Evolutionary conservation across 2,113 vertebrate species (phyloP).

Genomic region (Neolamprologus variostigma): DNA sequence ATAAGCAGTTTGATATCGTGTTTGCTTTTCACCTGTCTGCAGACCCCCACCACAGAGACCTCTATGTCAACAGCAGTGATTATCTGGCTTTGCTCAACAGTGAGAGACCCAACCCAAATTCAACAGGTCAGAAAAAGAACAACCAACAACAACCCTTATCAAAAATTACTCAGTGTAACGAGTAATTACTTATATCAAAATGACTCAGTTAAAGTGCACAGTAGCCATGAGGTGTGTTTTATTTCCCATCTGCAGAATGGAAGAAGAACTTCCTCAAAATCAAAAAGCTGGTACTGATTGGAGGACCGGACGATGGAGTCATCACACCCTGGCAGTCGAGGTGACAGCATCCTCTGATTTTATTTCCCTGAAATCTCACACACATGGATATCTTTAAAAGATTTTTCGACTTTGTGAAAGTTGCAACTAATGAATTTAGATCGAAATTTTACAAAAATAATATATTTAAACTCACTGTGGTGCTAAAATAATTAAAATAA

Average conservation of each 20-base stretch:
- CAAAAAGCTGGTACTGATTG: constrained; percentile 78
- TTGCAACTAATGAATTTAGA: neutral
- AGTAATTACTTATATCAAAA: neutral
- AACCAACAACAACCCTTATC: neutral
- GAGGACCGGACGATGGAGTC: constrained; percentile 86
- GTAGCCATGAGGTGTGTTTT: neutral
- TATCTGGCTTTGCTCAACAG: constrained; percentile 83
- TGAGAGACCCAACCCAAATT: constrained; percentile 77
- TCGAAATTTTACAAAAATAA: neutral
- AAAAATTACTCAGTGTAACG: neutral
- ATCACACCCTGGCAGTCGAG: constrained; percentile 92
- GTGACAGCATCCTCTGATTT: constrained; percentile 33
- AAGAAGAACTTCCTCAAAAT: constrained; percentile 84
- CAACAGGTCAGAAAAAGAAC: constrained; percentile 68
- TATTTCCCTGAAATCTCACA: neutral
- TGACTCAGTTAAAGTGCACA: neutral
- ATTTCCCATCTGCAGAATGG: constrained; percentile 70
- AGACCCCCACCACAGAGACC: constrained; percentile 86
- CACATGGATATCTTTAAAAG: neutral
- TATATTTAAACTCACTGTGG: neutral
- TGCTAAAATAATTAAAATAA: neutral
- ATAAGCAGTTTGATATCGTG: neutral
- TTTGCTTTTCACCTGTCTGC: neutral
- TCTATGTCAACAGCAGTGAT: constrained; percentile 83
- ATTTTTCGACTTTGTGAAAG: neutral